These are phyloP conservation scores for Poeciliopsis paucimaculata DNA, from an alignment of 2,797 vertebrate genomes.

Conservation along the genomic window DNA sequence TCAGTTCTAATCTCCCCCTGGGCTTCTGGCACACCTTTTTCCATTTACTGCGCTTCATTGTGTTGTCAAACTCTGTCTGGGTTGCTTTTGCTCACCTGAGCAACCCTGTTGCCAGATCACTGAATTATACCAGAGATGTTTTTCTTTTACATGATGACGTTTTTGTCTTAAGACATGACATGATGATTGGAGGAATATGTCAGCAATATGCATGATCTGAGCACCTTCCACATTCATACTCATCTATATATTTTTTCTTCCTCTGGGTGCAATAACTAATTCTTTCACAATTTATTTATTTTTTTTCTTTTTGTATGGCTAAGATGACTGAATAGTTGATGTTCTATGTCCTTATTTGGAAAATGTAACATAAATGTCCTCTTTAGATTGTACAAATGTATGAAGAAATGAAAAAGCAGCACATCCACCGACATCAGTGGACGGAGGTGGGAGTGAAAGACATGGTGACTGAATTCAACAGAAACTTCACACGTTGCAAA, in stretches of 20 bases:
- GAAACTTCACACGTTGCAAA: not conserved
- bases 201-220: not conserved
- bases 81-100: slow-evolving; percentile 13
- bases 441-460: not conserved
- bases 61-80: slow-evolving; percentile 32
- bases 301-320: not conserved
- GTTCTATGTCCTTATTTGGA: not conserved
- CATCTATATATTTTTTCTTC: not conserved
- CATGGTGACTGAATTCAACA: not conserved
- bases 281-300: not conserved
- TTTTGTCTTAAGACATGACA: not conserved
- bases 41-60: slow-evolving; percentile 36
- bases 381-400: not conserved
- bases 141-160: slow-evolving; percentile 1
- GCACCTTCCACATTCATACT: not conserved
- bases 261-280: too few species aligned
- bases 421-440: not conserved
- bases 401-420: not conserved
- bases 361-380: not conserved
- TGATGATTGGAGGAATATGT: not conserved
- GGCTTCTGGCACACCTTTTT: slow-evolving; percentile 19
- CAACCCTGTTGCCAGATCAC: slow-evolving; percentile 18
- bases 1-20: slow-evolving; percentile 40
- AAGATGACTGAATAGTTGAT: not conserved
- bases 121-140: slow-evolving; percentile 9